Base-by-base conservation (phyloP, 2,797 vertebrate species). In the Rhabdophis nuchalis region DNA sequence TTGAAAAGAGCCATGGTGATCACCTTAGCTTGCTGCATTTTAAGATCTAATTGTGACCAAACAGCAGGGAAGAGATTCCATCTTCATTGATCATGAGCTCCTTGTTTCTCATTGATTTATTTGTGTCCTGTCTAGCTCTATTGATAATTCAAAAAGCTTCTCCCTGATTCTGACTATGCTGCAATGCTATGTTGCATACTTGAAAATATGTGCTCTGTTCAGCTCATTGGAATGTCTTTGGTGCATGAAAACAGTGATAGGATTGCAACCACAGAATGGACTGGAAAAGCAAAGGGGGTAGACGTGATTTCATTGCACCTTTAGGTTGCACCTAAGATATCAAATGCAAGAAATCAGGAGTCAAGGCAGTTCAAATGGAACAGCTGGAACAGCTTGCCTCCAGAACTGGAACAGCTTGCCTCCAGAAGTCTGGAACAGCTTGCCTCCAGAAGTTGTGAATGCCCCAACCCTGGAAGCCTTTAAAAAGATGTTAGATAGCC, bases 81-180 rank as follows among this genome's bases (percentile, higher is more conserved):
- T 96, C 89, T 87, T 87, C 93, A 95, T 92, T 94, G 95, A 97
- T 96, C 93, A 93, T 50, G 77, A 93, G n/a, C 50, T 23, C 95
- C 77, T 36, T 32, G n/a, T 32, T 91, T 95, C 61, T 56, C 18
- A 41, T 18, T 64, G 57, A 96, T 95, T 95, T 61, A 18, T 94
- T 96, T 92, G 41, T 94, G 46, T 90, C 90, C 89, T 94, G 57
- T n/a, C 92, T 94, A 68, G 85, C 85, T 96, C 95, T 96, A 96
- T 96, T 89, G 93, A 95, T 92, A 13, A 90, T 27, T 85, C 56
- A 29, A 61, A 29, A 29, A 61, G 60, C 60, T 61, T 61, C 41
- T 60, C 29, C 25, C 2, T 23, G 89, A 52, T 14, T 72, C 64
- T 90, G 72, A 77, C 52, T 41, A 2, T 56, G 53, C 32, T 36